Base-by-base conservation (phyloP, 2,797 vertebrate genomes). In the Cheirogaleus major region DNA sequence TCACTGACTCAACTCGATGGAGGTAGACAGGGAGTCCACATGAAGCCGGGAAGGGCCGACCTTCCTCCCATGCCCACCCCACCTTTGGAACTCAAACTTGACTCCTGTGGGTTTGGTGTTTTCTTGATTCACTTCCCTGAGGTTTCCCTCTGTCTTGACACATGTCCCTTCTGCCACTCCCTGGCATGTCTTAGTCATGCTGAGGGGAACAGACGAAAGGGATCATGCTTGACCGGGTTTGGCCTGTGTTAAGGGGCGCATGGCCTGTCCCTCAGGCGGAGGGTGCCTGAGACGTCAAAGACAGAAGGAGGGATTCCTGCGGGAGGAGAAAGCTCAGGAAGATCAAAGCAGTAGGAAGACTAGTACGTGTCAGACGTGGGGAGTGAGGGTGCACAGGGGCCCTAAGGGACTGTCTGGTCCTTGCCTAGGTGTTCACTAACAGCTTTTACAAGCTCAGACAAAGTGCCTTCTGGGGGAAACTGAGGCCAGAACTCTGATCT, bases 391-490 rank as follows among this genome's bases (percentile, higher is more conserved):
- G 20, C 23, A 30, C 18, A 43, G 41, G 14, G 11, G 22, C 30
- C 18, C 70, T 70, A 12, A 18, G 59, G 41, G n/a, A 30, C 45
- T 4, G 0, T n/a, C 75, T 84, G 78, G 35, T 48, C n/a, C 52
- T 41, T 76, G 45, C 35, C 91, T 32, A 22, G 11, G 30, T 14
- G 2, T 57, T 89, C 65, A 38, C 11, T 30, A 63, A 63, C 61
- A 63, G 30, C 61, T 84, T 81, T 25, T 67, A 55, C 73, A 82
- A 96, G 38, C 55, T 92, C 52, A 50, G n/a, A 45, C 72, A 35
- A 25, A 38, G 25, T 12, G 35, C 43, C 20, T 63, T 38, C 50
- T 25, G 23, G 14, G 70, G 65, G 15, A 73, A 35, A 78, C 32
- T 4, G 1, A 92, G 4, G 22, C 79, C 61, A 89, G 35, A 88